Evolutionary conservation across 2,113 vertebrate species (phyloP), one percentile per base, ranked within the genome.

Genomic region (Onychorhynchus coronatus): DNA sequence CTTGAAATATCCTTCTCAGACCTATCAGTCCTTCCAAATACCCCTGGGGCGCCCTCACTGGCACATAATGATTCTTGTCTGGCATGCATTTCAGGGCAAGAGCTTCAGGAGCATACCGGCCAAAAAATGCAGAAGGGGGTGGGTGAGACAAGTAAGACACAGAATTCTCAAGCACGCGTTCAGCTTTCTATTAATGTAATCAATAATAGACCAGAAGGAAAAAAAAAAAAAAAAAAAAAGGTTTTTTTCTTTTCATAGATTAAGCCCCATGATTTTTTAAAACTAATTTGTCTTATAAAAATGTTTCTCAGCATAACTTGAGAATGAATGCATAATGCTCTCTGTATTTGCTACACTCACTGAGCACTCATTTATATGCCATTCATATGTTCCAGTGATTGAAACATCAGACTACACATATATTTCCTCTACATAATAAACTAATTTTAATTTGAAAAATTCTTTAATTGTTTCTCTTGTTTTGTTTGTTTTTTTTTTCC

Each of bases 351-450:
- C 27, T 59, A 27, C 31, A 21, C 27, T 78, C 33, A 41, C 25
- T 37, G 25, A n/a, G 23, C 75, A 56, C 93, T 95, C 79, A 92
- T 95, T 96, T 94, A 53, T 77, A 76, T 91, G 79, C 73, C 85
- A 90, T 92, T 90, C 83, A 42, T 76, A 78, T 56, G 37, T 88
- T 94, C 41, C 61, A 81, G 25, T 44, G 23, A 93, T 8, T 59
- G 55, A 56, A 92, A 79, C 74, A 44, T 79, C 77, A 70, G 50
- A 62, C 77, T 80, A 70, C 24, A 24, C 81, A 77, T 62, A 42
- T 68, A 79, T 77, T 24, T 41, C 76, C 23, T 16, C 11, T 44
- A 27, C n/a, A 66, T 52, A 39, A 95, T 62, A 90, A 70, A n/a
- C 14, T 31, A 49, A 21, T 44, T 68, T 47, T 13, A 24, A 44